Conservation (phyloP, 2,888 invertebrate species). For the Drosophila leonis region DNA sequence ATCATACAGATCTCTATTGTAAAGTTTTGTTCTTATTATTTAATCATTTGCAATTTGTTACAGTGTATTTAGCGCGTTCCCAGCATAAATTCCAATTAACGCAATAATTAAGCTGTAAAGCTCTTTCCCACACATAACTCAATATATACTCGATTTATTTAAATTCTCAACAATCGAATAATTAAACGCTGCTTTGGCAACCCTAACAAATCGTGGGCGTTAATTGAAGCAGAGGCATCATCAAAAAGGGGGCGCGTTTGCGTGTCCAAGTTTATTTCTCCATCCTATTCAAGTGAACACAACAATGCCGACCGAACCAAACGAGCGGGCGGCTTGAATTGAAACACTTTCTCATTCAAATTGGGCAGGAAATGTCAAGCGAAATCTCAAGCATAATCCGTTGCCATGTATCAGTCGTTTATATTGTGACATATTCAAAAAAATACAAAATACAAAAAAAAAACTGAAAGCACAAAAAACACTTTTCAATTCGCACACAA, state of each 20-base stretch:
- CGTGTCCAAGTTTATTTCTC: conserved; percentile 42
- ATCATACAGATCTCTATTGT: not conserved
- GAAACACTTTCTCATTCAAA: conserved; percentile 41
- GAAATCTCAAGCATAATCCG: conserved; percentile 65
- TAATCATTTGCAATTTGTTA: conserved; percentile 5
- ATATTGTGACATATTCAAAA: conserved; percentile 70
- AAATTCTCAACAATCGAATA: conserved; percentile 41
- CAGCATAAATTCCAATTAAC: conserved; percentile 53
- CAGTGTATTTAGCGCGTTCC: conserved; percentile 30
- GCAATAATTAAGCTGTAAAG: conserved; percentile 52
- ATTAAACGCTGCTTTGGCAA: conserved; percentile 53
- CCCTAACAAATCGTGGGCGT: conserved; percentile 67
- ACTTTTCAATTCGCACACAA: conserved; percentile 72
- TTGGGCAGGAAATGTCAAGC: conserved; percentile 68
- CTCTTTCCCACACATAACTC: conserved; percentile 60
- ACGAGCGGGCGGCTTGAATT: conserved; percentile 32
- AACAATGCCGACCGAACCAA: conserved; percentile 41
- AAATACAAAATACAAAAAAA: not conserved
- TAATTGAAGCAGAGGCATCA: conserved; percentile 58
- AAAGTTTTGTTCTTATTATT: not conserved
- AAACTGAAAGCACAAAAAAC: conserved; percentile 22
- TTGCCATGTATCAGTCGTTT: conserved; percentile 61
- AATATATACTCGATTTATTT: conserved; percentile 71
- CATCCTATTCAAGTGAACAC: conserved; percentile 31
- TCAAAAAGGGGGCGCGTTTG: conserved; percentile 61